Evolutionary conservation across 2,797 vertebrate genomes (phyloP), one percentile per base, ranked within the genome.

Genomic region (Spinus olivaceus): DNA sequence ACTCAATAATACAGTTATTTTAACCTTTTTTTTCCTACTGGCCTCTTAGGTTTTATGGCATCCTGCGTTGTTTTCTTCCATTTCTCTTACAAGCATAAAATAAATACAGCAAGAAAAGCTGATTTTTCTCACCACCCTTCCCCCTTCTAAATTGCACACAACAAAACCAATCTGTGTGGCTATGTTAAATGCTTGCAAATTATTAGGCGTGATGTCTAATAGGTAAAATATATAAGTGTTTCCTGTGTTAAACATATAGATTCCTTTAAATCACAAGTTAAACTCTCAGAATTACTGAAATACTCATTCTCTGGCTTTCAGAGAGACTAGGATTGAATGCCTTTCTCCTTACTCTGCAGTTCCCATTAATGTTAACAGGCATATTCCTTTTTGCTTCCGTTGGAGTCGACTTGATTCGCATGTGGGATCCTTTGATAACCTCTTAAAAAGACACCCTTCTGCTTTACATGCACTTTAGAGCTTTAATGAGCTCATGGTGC

Each of bases 371-470:
- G 54, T 56, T 93, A 89, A 81, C 56, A 85, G 65, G 57, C 72
- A 42, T 51, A 49, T 82, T 85, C 91, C 67, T 59, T 91, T 85
- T 81, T 85, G 19, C 81, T 95, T 94, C 69, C 12, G 0, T 63
- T 41, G 46, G 35, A 83, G 50, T 61, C 1, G 3, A 32, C 57
- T 77, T 59, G 72, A 76, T 91, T 88, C 50, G 41, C 42, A 25
- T 61, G 23, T 88, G 82, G 76, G 44, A 86, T 91, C 79, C 54
- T 96, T 92, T 96, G 96, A 93, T 95, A 96, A 91, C 61, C 81
- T 92, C 81, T 95, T 85, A 76, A 87, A 94, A 92, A 83, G 81
- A 86, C 84, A 94, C 42, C 46, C 79, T 92, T 93, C 79, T 93
- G 78, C 71, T 96, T 90, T 95, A 64, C 86, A 81, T 74, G 88